These are phyloP conservation scores for Tamandua tetradactyla DNA, from an alignment of 2,797 vertebrate species.

Conservation along the genomic window DNA sequence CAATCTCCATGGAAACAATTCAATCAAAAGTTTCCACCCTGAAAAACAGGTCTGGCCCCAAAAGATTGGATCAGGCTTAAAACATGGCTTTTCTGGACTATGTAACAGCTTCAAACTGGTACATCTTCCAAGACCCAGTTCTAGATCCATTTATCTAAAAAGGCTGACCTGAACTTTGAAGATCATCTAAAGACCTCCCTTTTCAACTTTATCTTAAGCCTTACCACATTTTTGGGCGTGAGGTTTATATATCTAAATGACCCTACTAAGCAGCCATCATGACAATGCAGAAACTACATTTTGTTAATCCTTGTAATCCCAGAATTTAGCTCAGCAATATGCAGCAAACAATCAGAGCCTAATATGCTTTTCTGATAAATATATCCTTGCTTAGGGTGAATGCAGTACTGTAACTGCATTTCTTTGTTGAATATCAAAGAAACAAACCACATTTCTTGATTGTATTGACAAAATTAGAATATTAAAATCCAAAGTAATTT, in stretches of 20 bases:
- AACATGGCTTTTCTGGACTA: no score
- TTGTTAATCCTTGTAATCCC: neutral
- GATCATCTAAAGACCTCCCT: neutral
- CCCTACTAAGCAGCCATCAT: neutral
- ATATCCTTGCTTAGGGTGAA: neutral
- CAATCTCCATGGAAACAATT: no score
- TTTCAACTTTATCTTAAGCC: neutral
- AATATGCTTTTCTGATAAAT: neutral
- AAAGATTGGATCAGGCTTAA: no score
- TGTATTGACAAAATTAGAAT: neutral
- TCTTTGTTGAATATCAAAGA: neutral
- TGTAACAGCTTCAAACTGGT: no score
- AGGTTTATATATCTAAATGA: neutral
- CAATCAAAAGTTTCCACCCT: no score
- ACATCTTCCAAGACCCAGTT: neutral
- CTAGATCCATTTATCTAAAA: neutral
- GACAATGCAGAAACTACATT: neutral
- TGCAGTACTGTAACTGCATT: neutral
- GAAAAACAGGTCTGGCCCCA: no score
- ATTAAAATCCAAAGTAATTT: neutral
- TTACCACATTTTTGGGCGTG: neutral
- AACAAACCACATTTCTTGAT: neutral
- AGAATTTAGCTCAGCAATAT: neutral
- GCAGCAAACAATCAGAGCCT: neutral
- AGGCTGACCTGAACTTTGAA: neutral